Percentiles rank a stretch among this genome's conserved stretches.
These are phyloP conservation scores for Pachyuromys duprasi DNA, from an alignment of 2,797 vertebrate species.

Conservation along the genomic window DNA sequence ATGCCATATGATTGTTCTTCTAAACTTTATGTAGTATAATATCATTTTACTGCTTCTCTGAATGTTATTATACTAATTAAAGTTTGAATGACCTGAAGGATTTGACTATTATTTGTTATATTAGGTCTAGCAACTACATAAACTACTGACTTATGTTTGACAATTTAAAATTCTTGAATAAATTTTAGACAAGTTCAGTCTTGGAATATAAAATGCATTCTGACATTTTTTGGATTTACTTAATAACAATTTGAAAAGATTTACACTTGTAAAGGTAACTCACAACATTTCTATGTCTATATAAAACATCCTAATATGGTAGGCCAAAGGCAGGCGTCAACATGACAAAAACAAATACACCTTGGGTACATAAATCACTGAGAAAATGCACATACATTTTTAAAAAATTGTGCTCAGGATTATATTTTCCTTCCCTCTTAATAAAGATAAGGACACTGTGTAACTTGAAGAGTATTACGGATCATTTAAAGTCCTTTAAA, in stretches of 20 bases:
- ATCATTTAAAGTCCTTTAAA: slow-evolving; percentile 40
- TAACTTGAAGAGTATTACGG: not conserved
- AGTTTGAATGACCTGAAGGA: not conserved
- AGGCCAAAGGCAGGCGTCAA: not conserved
- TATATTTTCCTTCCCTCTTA: not conserved
- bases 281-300: slow-evolving; percentile 13
- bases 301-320: not conserved
- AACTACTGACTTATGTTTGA: slow-evolving; percentile 52
- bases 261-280: not conserved
- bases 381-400: slow-evolving; percentile 1
- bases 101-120: slow-evolving; percentile 49
- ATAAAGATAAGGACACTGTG: not conserved
- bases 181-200: not conserved
- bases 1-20: not conserved
- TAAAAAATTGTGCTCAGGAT: slow-evolving; percentile 4
- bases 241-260: not conserved
- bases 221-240: not conserved
- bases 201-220: slow-evolving; percentile 1
- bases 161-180: slow-evolving; percentile 67
- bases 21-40: not conserved
- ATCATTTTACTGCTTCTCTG: slow-evolving; percentile 50
- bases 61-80: not conserved
- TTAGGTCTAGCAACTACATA: slow-evolving; percentile 31
- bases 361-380: not conserved
- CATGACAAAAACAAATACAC: not conserved